Base-by-base conservation (phyloP, 2,797 vertebrate species). In the Okamejei kenojei region DNA sequence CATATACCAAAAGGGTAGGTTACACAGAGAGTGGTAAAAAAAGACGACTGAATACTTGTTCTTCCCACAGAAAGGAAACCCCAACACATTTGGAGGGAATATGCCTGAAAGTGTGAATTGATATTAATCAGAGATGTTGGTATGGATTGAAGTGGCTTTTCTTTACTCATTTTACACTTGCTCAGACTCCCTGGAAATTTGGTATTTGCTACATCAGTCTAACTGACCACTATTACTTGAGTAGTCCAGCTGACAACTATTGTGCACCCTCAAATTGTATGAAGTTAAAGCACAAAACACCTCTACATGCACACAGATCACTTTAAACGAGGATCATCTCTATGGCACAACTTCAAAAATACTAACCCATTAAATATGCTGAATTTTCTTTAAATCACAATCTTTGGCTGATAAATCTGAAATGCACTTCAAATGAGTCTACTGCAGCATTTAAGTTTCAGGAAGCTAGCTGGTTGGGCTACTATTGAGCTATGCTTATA, bases 391-490 rank as follows among this genome's bases (percentile, higher is more conserved):
- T 68, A 54, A 35, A 92, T 92, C 45, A 73, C 54, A 92, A 76
- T 38, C 90, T 92, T 92, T 92, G 71, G 38, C 90, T 45, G 13
- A 92, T 76, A 17, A 23, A 92, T 76, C 76, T 54, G 76, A 92
- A 91, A 74, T 92, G 71, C 35, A 76, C 26, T 26, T 54, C 26
- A 26, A 54, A 6, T 76, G 26, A 26, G 13, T 74, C 45, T 29
- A 15, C 45, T 29, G 23, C 65, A 71, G 65, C 23, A n/a, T 45
- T 92, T 92, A 35, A 5, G 38, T 15, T 15, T 74, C 21, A 2
- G 35, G 90, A 58, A 54, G 7, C 2, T 35, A 45, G 21, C 21
- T 71, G 35, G 17, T 90, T 71, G 61, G 63, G 32, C 15, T 65
- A 6, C 32, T 54, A 26, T 58, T 29, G 45, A 26, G 71, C 4